Evolutionary conservation across 2,888 invertebrate genomes (phyloP).

Genomic region (Hoplodrina blanda): DNA sequence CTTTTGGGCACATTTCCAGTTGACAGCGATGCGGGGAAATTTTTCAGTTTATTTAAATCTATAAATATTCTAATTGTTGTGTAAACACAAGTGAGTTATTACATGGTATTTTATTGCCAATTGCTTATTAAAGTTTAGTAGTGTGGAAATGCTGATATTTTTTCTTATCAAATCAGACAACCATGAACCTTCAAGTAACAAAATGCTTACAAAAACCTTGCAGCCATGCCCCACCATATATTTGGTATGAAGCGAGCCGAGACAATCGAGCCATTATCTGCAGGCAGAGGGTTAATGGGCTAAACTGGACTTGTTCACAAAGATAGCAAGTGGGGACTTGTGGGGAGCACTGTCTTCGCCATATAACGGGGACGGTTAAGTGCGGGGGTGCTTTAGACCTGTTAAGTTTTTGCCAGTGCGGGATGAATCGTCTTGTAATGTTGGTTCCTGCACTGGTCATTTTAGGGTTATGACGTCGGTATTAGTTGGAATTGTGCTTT

Average conservation of each 20-base stretch:
- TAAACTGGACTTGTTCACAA: constrained; percentile 71
- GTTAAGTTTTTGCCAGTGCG: constrained; percentile 55
- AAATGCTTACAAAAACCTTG: constrained; percentile 54
- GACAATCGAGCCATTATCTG: constrained; percentile 77
- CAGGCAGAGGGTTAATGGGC: constrained; percentile 80
- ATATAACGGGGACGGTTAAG: constrained; percentile 53
- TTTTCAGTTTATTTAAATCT: too few species aligned
- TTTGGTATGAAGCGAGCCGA: constrained; percentile 70
- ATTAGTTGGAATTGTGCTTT: not conserved
- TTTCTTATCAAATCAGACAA: not conserved
- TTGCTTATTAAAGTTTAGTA: too few species aligned
- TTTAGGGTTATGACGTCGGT: constrained; percentile 18
- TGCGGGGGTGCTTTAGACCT: constrained; percentile 59
- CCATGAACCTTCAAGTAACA: constrained; percentile 26
- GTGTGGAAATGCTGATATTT: not conserved
- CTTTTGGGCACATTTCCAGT: too few species aligned
- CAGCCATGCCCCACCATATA: constrained; percentile 60
- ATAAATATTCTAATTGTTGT: too few species aligned
- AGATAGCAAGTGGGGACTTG: constrained; percentile 64
- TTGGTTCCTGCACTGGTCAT: constrained; percentile 10
- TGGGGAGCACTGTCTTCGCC: constrained; percentile 59
- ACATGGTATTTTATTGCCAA: too few species aligned
- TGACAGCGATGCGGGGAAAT: too few species aligned
- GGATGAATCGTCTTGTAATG: constrained; percentile 48
- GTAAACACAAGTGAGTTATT: too few species aligned